Base-by-base conservation (phyloP, 1,140 invertebrate species). In the Melanaphis sacchari region DNA sequence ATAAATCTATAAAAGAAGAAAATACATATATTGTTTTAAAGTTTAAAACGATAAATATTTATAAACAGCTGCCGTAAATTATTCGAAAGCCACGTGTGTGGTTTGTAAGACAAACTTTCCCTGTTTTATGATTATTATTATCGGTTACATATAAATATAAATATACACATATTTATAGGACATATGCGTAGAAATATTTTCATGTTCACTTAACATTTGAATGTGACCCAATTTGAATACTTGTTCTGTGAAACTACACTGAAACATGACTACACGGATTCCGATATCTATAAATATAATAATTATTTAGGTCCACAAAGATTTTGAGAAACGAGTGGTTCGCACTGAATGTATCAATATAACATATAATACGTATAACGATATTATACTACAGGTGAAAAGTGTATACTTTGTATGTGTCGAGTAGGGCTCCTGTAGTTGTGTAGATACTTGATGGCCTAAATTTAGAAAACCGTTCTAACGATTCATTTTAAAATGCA, bases 181-280 rank as follows among this genome's bases (percentile, higher is more conserved):
- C 36, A 76, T n/a, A 76, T n/a, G 85, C 24, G 41, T 46, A n/a
- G 9, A 40, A 87, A 46, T 87, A 46, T 54, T 88, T 88, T 36
- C 87, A 22, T 90, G 52, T 90, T 59, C 49, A 36, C 52, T 90
- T 54, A 90, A 54, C 52, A 90, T 59, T 90, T 90, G 49, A 90
- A 90, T 90, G 22, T 90, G 88, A 90, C 88, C 88, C 49, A 31
- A 90, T 90, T 90, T 26, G 24, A 59, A 90, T 90, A 90, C 88
- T 90, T 22, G 88, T 90, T 90, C 26, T 11, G 88, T 49, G 88
- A 40, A 31, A 90, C 38, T 46, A 88, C 43, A 22, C 85, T 31
- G 31, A 46, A 88, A 36, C 43, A 46, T n/a, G 85, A 88, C 40
- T 43, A 41, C 31, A 88, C 41, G 41, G 85, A 85, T 85, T 43